Evolutionary conservation across 1,140 invertebrate genomes (phyloP), one percentile per base, ranked within the genome.

Genomic region (Brachionus asplanchnoidis): DNA sequence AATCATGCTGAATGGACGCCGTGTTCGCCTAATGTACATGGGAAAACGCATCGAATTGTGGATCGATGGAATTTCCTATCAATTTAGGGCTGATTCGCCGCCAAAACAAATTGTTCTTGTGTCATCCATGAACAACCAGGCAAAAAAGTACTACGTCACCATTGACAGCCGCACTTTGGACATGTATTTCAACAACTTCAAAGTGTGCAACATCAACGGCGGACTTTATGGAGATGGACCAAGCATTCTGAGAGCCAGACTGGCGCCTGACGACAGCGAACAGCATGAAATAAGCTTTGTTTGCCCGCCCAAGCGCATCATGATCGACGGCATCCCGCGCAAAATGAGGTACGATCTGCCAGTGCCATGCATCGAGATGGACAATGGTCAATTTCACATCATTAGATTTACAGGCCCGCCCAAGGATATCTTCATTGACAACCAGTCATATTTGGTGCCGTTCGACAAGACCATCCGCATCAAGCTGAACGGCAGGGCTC

Each of bases 351-450:
- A 70, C 36, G 82, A 84, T 28, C 42, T 84, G 1, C 65, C 82
- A 9, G 66, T 84, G 3, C 82, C 82, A 70, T 84, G 82, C 36
- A 60, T 73, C 14, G 60, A 84, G 53, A 70, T 73, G 66, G 87
- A 92, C 85, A 87, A 91, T 86, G 90, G 90, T 60, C 88, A 90
- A 65, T 87, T 87, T 44, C 91, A 90, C 86, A 91, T 93, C 85
- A 94, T 99, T 40, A 92, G 93, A 86, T 93, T 98, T 85, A 97
- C 97, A 44, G 94, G 94, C 23, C 96, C 96, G 0, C 96, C 95
- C 0, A 91, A 95, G 78, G 96, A 98, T 88, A 90, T 99, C 1
- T 95, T 94, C 86, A 93, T 98, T 32, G 94, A 98, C 88, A 93
- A 93, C 20, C 91, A 85, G 32, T 78, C 87, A 92, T 93, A 92